phyloP scores from a whole-genome alignment of 2,888 invertebrate species.

The Caenorhabditis parvicauda region DNA sequence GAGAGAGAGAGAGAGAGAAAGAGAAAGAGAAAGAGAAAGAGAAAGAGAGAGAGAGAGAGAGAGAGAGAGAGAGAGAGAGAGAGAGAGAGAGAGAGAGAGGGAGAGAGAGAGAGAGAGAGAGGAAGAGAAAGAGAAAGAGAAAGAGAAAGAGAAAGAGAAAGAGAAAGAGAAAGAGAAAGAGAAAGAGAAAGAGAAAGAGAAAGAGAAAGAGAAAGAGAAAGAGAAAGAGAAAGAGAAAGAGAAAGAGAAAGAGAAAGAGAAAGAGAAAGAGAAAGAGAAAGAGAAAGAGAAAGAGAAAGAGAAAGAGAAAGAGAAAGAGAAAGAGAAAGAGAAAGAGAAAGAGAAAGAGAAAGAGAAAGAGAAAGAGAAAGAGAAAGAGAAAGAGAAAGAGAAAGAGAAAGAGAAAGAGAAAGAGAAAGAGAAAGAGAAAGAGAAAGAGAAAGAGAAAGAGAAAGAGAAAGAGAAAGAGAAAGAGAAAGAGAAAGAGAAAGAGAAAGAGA shows the following conservation, averaged over 20 bases:
- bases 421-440: slow-evolving; percentile 7
- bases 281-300: slow-evolving; percentile 12
- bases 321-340: slow-evolving; percentile 9
- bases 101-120: slow-evolving; percentile 3
- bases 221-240: background rate
- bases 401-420: slow-evolving; percentile 8
- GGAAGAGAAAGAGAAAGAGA: slow-evolving; percentile 2
- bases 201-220: slow-evolving; percentile 7
- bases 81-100: no score
- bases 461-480: slow-evolving; percentile 1
- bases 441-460: background rate
- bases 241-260: slow-evolving; percentile 12
- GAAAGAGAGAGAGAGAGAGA: no score
- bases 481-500: background rate
- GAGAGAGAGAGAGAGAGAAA: no score
- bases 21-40: no score
- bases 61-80: no score
- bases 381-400: slow-evolving; percentile 14
- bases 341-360: slow-evolving; percentile 3
- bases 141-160: slow-evolving; percentile 3
- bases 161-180: background rate
- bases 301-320: no score
- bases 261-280: slow-evolving; percentile 3
- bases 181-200: slow-evolving; percentile 2
- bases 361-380: background rate